Evolutionary conservation across 2,113 vertebrate genomes (phyloP).

Genomic region (Pollachius pollachius): DNA sequence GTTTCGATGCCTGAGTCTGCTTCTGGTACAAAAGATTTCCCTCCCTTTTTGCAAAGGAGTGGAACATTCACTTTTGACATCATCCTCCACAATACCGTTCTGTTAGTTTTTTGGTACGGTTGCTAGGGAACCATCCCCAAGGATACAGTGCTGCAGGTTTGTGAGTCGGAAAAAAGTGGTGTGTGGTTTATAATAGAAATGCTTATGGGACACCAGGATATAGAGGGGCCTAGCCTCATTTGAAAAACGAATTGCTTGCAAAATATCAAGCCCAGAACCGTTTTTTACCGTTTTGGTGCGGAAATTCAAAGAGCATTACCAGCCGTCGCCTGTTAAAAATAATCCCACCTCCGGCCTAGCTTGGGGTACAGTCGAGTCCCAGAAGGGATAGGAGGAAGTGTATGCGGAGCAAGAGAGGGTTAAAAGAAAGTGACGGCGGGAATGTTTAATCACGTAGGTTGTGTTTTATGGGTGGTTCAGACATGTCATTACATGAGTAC

Average conservation of each 20-base stretch:
- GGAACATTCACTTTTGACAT: conserved; percentile 45
- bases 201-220: conserved; percentile 44
- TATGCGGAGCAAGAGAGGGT: too few relatives aligned
- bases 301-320: too few relatives aligned
- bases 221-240: background rate
- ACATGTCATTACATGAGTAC: conserved; percentile 43
- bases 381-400: too few relatives aligned
- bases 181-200: conserved; percentile 53
- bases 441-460: conserved; percentile 41
- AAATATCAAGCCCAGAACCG: too few relatives aligned
- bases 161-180: conserved; percentile 42
- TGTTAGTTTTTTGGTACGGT: conserved; percentile 64
- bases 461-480: conserved; percentile 42
- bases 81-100: conserved; percentile 39
- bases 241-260: too few relatives aligned
- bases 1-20: conserved; percentile 39
- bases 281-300: too few relatives aligned
- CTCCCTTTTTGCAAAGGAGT: conserved; percentile 19
- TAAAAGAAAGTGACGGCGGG: conserved; percentile 12
- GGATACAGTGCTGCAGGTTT: conserved; percentile 47
- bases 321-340: too few relatives aligned
- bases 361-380: too few relatives aligned
- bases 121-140: conserved; percentile 70
- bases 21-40: conserved; percentile 29
- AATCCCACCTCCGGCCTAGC: too few relatives aligned